Conservation (phyloP, 2,797 vertebrate genomes). For the Lepus oiostolus region DNA sequence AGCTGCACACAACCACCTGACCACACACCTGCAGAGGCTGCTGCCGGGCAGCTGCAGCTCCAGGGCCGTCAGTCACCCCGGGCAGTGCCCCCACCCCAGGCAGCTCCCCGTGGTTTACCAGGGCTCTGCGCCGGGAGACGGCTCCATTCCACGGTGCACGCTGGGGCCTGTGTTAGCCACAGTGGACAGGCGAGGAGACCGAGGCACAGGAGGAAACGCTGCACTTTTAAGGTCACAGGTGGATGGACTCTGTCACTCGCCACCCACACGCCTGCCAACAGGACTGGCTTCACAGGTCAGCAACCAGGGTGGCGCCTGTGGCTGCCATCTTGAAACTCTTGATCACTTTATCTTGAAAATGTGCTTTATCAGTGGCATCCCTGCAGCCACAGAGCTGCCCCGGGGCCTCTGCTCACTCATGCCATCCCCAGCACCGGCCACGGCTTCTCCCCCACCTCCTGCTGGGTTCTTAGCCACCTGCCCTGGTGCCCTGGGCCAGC, state of each 20-base stretch:
- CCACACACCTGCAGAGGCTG: too few species aligned
- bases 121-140: fast-evolving
- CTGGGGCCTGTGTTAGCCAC: fast-evolving
- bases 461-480: not conserved
- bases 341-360: not conserved
- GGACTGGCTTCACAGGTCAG: fast-evolving
- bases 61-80: not conserved
- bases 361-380: not conserved
- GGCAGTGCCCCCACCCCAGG: not conserved
- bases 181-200: not conserved
- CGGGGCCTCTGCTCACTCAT: too few species aligned
- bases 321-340: not conserved
- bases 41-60: not conserved
- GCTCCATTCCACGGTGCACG: too few species aligned
- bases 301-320: fast-evolving
- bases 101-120: not conserved
- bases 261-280: too few species aligned
- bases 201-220: not conserved
- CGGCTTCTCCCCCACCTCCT: not conserved
- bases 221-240: too few species aligned
- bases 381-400: fast-evolving
- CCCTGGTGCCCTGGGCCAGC: not conserved
- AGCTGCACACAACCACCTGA: too few species aligned
- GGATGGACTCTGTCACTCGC: not conserved
- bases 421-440: too few species aligned